phyloP scores from a whole-genome alignment of 2,888 invertebrate species.

The Hirtodrosophila cameraria region DNA sequence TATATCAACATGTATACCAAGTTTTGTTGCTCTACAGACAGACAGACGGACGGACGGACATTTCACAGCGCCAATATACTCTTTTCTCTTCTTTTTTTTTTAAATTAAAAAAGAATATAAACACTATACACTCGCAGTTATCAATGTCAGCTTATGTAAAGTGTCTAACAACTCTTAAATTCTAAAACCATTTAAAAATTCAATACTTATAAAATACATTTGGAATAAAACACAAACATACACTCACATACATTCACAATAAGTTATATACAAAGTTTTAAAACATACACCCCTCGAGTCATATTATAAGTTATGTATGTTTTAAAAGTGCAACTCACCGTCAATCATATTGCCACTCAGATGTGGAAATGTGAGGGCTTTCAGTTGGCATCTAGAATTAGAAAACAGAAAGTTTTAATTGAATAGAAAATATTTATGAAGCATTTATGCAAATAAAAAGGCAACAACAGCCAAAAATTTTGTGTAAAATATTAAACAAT shows the following conservation, averaged over 20 bases:
- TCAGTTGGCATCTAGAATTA: constrained; percentile 30
- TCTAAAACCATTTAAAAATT: not conserved
- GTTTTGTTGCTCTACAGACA: too few species aligned
- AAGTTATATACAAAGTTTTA: not conserved
- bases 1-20: too few species aligned
- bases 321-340: constrained; percentile 28
- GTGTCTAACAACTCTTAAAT: too few species aligned
- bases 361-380: not conserved
- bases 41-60: too few species aligned
- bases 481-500: constrained; percentile 69
- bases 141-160: too few species aligned
- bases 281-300: not conserved
- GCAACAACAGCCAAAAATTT: constrained; percentile 34
- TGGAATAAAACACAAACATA: not conserved
- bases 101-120: too few species aligned
- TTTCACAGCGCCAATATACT: too few species aligned
- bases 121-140: too few species aligned
- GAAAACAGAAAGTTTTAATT: constrained; percentile 64
- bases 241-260: not conserved
- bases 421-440: constrained; percentile 66
- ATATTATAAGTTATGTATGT: not conserved
- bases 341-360: constrained; percentile 41
- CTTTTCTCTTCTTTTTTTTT: too few species aligned
- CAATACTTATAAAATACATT: not conserved
- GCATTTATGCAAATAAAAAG: constrained; percentile 56